A percentile compares a stretch with the other conserved stretches of the same genome.
Evolutionary conservation across 2,888 invertebrate species (phyloP).

Genomic region (Physocephala rufipes): DNA sequence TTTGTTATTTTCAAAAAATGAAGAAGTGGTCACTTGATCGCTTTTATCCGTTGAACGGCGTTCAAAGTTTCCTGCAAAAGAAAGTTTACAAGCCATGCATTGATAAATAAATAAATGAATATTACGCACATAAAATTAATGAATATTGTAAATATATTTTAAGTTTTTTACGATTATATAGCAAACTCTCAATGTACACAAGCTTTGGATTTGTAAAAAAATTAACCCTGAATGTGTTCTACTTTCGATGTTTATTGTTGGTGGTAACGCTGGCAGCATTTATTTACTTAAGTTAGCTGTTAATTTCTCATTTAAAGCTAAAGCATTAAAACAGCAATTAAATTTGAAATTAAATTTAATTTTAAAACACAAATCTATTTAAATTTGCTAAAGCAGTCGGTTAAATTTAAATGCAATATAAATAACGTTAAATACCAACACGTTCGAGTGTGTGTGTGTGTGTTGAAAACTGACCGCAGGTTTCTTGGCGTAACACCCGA

Average conservation of each 20-base stretch:
- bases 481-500: too few relatives aligned
- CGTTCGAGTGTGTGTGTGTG: too few relatives aligned
- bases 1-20: constrained; percentile 64
- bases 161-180: constrained; percentile 16
- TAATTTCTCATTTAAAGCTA: too few relatives aligned
- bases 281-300: background rate
- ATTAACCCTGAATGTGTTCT: too few relatives aligned
- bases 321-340: constrained; percentile 21
- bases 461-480: too few relatives aligned
- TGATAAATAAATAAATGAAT: constrained; percentile 51
- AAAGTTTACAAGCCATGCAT: constrained; percentile 67
- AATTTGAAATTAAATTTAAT: constrained; percentile 26
- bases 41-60: constrained; percentile 66
- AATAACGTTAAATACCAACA: too few relatives aligned
- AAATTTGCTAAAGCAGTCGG: too few relatives aligned
- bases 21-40: constrained; percentile 65
- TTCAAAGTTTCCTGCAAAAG: constrained; percentile 66
- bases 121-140: constrained; percentile 33
- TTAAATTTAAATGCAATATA: too few relatives aligned
- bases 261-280: background rate
- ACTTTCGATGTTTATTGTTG: too few relatives aligned
- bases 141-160: constrained; percentile 38
- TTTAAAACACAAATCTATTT: background rate
- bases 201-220: too few relatives aligned
- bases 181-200: constrained; percentile 8